Evolutionary conservation across 2,888 invertebrate species (phyloP), one percentile per base, ranked within the genome.

Genomic region (Philopedon plagiatum): DNA sequence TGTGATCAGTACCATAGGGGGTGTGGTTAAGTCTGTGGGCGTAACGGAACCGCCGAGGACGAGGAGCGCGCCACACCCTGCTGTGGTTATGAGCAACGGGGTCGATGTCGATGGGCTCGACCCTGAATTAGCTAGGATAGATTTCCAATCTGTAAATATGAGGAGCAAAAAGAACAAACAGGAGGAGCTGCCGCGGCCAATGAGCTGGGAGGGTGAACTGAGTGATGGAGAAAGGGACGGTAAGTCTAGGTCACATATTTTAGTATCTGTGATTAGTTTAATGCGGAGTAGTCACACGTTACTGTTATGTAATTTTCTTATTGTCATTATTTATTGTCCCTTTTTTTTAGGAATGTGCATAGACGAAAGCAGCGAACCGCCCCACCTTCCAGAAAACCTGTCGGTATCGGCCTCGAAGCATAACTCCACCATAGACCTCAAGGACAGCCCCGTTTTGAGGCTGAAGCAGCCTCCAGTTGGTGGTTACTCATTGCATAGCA

Each of bases 161-260:
- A 79, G 85, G 68, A 81, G 82, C 63, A 84, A 83, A 76, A 83
- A 81, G 76, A 80, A 80, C 72, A 81, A 83, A 44, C 80, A 83
- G 74, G 81, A 80, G 61, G 83, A 84, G 71, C 60, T 78, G 85
- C 82, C 90, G 7, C 86, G 96, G 61, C 96, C 96, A 56, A 97
- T 97, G 96, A 96, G 95, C 5, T 96, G 96, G 96, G 96, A 96
- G 85, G 96, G 96, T 7, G 96, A 95, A 84, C 89, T 96, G 9
- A 96, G 95, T 1, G 96, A 96, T 82, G 91, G 93, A n/a, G 95
- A 95, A 82, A 86, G 82, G 75, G 84, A 85, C 73, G 78, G 77
- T 57, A 54, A 61, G 74, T 51, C 8, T 11, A 39, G 8, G 7
- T 4, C 39, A 39, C 15, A 11, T 11, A 39, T 7, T 39, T 13